Conservation (phyloP, 2,797 vertebrate genomes). For the Cynopterus sphinx region DNA sequence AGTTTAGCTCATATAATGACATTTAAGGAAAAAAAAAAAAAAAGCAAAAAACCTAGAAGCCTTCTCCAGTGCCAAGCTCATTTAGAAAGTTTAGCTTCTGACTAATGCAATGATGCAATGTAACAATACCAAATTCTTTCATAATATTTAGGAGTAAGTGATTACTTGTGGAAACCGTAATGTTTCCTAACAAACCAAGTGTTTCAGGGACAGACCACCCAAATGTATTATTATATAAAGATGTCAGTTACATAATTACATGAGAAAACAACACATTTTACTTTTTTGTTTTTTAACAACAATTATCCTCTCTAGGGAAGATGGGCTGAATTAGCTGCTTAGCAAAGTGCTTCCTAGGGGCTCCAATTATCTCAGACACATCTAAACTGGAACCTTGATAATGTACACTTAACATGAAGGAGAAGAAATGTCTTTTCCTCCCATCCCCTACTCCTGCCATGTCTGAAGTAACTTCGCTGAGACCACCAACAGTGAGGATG, state of each 20-base stretch:
- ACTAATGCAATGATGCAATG: constrained; percentile 84
- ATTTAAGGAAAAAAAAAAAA: background rate
- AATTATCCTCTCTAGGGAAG: constrained; percentile 78
- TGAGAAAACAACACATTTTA: constrained; percentile 81
- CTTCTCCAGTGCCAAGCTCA: constrained; percentile 81
- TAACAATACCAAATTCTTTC: constrained; percentile 82
- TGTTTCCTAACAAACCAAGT: constrained; percentile 86
- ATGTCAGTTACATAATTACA: constrained; percentile 84
- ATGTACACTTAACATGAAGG: constrained; percentile 75
- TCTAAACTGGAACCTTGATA: constrained; percentile 79
- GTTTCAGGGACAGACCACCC: constrained; percentile 85
- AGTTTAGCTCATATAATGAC: constrained; percentile 56
- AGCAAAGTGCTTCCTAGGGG: constrained; percentile 76
- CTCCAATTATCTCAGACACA: constrained; percentile 82
- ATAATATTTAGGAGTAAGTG: constrained; percentile 85
- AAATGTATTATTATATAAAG: constrained; percentile 86
- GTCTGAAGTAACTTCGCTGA: constrained; percentile 77
- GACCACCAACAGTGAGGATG: constrained; percentile 84
- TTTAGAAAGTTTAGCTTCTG: constrained; percentile 83
- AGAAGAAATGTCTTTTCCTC: constrained; percentile 70
- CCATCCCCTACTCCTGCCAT: background rate
- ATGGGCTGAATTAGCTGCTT: constrained; percentile 80
- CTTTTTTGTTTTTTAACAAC: constrained; percentile 79
- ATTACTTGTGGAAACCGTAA: constrained; percentile 84
- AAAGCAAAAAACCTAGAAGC: constrained; percentile 81